Base-by-base conservation (phyloP, 2,888 invertebrate genomes). In the Argyresthia goedartella region DNA sequence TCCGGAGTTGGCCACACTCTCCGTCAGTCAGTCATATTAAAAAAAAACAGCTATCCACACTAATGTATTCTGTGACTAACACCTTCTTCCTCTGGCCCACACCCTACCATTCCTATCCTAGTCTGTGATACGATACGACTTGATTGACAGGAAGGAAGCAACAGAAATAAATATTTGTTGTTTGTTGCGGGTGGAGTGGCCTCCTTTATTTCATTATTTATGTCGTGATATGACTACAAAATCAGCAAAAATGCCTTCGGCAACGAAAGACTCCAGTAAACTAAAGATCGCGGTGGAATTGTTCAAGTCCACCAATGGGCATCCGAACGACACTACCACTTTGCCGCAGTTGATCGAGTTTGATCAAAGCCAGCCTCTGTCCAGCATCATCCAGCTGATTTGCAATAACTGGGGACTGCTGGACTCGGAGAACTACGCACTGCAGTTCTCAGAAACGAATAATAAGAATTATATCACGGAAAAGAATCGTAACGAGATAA, bases 261-360 rank as follows among this genome's bases (percentile, higher is more conserved):
- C 88, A 62, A 90, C 91, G 65, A 94, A 94, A 73, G 95, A 95
- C 76, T 90, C 94, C 6, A 95, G 93, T 66, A 93, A 95, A 62
- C 94, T 96, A 10, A 96, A 96, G 87, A 96, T 96, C 62, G 96
- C 96, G 53, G 95, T 96, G 60, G 93, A 95, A 79, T 93, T 94
- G 90, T 71, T 86, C 9, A 84, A 87, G 69, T 87, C 87, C 55
- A 4, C 25, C 25, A 25, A 25, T 25, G 25, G 25, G 25, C 25
- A 25, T 25, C 82, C 89, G 45, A 91, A 91, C 63, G 93, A 87
- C 55, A 82, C 89, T 44, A 91, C 91, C 63, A 93, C 94, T 67
- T 92, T 92, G 60, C 90, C 94, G 49, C 93, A 93, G 70, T 85
- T 96, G 56, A 95, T 95, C 59, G 94, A 94, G 80, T 93, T 96